Percentiles rank a stretch among this genome's conserved stretches.
Conservation (phyloP, 2,797 vertebrate genomes). For the Anabacerthia variegaticeps region DNA sequence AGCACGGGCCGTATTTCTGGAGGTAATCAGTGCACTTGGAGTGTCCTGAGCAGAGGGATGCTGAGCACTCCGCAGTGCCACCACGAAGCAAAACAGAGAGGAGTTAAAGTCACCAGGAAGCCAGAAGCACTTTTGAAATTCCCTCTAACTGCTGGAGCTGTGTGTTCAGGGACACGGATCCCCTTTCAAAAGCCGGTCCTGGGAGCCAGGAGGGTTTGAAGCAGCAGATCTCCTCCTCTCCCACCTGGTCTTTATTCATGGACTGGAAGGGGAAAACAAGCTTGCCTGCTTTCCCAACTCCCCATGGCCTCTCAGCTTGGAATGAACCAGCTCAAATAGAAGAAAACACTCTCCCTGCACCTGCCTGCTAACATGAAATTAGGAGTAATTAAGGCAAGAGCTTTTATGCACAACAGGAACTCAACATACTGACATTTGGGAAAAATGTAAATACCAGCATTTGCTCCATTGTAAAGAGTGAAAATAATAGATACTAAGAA, state of each 20-base stretch:
- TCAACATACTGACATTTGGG: slow-evolving; percentile 53
- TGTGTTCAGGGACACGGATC: background rate
- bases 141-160: background rate
- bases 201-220: background rate
- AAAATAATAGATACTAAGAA: slow-evolving; percentile 61
- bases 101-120: background rate
- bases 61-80: background rate
- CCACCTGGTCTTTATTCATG: slow-evolving; percentile 56
- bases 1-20: background rate
- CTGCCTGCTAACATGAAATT: slow-evolving; percentile 55
- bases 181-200: background rate
- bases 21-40: fast-evolving
- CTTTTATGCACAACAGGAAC: slow-evolving; percentile 53
- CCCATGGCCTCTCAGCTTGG: background rate
- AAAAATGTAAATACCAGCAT: slow-evolving; percentile 64
- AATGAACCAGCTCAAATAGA: slow-evolving; percentile 17
- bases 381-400: slow-evolving; percentile 62
- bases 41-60: background rate
- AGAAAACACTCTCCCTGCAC: slow-evolving; percentile 45
- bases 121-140: slow-evolving; percentile 11
- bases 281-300: background rate
- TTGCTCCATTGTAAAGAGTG: slow-evolving; percentile 53
- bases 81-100: background rate
- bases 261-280: slow-evolving; percentile 1
- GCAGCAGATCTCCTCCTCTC: background rate